Evolutionary conservation across 2,888 invertebrate genomes (phyloP), one percentile per base, ranked within the genome.

Genomic region (Archaeoteleia sp.): DNA sequence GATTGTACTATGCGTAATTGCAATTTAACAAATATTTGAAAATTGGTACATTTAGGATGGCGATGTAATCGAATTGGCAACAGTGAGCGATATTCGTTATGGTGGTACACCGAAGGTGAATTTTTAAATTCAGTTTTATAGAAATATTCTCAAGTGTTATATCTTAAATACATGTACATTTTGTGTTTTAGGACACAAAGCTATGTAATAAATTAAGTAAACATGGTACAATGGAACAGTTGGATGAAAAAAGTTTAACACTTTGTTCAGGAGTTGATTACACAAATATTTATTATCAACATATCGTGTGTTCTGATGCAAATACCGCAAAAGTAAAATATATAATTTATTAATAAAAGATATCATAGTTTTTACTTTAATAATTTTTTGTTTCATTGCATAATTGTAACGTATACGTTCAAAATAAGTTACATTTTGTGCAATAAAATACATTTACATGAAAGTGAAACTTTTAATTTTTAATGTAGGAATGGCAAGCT

Each of bases 401-500:
- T 14, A 6, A 14, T 32, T 35, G n/a, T n/a, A n/a, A n/a, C n/a
- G n/a, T n/a, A n/a, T n/a, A n/a, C n/a, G n/a, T n/a, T n/a, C n/a
- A n/a, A n/a, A n/a, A n/a, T n/a, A n/a, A n/a, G n/a, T n/a, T n/a
- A n/a, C n/a, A n/a, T 10, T 23, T 20, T 35, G 20, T 35, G 5
- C n/a, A 1, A 37, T 34, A 32, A 54, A 43, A 40, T 27, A 29
- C n/a, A 32, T 30, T 10, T 13, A 14, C 1, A 42, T 39, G 7
- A 9, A 9, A 5, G 3, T 23, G 23, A 5, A 23, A 29, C 29
- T 7, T n/a, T 37, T 27, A 40, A n/a, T n/a, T 23, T 23, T 34
- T 48, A 34, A 34, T 63, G 35, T 87, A 98, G 97, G 91, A 89
- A 78, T 99, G 98, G 98, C 95, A 97, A 88, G 91, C 92, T 82